These are phyloP conservation scores for Enhydra lutris DNA, from an alignment of 2,113 vertebrate genomes.

Conservation along the genomic window DNA sequence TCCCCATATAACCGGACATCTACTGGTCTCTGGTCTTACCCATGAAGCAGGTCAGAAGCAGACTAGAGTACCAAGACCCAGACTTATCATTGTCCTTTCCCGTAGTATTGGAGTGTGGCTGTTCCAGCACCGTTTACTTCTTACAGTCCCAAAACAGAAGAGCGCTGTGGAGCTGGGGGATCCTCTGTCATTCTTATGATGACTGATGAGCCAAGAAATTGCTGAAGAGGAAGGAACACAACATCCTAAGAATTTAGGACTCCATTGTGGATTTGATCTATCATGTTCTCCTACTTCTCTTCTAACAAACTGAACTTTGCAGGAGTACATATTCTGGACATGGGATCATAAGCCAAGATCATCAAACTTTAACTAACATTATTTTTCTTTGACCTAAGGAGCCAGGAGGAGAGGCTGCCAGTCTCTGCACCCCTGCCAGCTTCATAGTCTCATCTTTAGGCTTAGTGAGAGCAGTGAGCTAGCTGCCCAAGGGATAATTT, in stretches of 20 bases:
- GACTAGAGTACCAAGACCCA: background rate
- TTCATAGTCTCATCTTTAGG: constrained; percentile 45
- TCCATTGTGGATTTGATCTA: rapidly evolving
- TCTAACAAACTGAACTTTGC: constrained; percentile 19
- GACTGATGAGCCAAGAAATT: background rate
- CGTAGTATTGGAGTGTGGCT: background rate
- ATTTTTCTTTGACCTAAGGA: constrained; percentile 60
- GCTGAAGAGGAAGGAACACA: background rate
- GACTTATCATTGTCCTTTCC: background rate
- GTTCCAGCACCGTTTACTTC: no score
- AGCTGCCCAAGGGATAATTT: background rate
- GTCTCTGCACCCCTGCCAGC: background rate
- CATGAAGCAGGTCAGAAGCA: background rate
- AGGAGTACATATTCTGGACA: background rate
- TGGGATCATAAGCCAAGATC: constrained; percentile 36
- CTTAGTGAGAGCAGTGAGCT: background rate
- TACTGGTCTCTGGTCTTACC: background rate
- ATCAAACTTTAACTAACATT: constrained; percentile 62
- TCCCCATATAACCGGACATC: background rate
- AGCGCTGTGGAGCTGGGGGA: background rate
- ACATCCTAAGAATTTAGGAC: background rate
- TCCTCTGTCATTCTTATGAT: background rate
- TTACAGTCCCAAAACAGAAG: background rate
- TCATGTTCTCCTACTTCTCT: background rate
- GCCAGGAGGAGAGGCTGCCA: constrained; percentile 53